Base-by-base conservation (phyloP, 53 echinoderm and acorn worm genomes). In the Temnopleurus reevesii region DNA sequence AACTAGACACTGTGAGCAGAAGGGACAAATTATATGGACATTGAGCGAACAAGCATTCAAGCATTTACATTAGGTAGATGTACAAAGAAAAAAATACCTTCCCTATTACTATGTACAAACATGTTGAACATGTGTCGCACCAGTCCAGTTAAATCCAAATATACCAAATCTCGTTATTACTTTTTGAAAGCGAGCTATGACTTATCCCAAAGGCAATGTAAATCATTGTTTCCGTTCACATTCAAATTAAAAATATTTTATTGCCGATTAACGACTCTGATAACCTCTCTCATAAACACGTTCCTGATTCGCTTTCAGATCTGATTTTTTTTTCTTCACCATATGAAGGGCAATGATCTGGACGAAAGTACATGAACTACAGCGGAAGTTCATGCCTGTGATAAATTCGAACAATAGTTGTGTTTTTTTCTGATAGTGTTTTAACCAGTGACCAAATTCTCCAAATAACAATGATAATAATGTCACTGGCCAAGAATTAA, bases 301-400 rank as follows among this genome's bases (percentile, higher is more conserved):
- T 71, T 71, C 41, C 36, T 71, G 23, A 71, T 36, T 71, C 71
- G 41, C 28, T 41, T 71, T 71, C 71, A 71, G 71, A 71, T 18
- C 36, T 4, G n/a, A 71, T 8, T 12, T 5, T 15, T 23, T 71
- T 41, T 63, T 13, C 31, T 15, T 3, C 30, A 33, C 71, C 41
- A 41, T 71, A 38, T 1, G 2, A 41, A 71, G 71, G 71, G 71
- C 71, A 71, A 38, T 71, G 71, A 2, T 71, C 71, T 36, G 17
- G 33, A 21, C 4, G 10, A 71, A 71, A 71, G 71, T 71, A 23
- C 71, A 41, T 71, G 71, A 71, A 43, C 71, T 71, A 38, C 19
- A 71, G 13, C 36, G 71, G 71, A 71, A 71, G 71, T 36, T 71
- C 71, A 71, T 71, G 71, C 19, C 8, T n/a, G 38, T 38, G 71